A percentile compares a stretch with the other conserved stretches of the same genome.
Evolutionary conservation across 2,797 vertebrate species (phyloP).

Genomic region (Acanthopagrus latus): DNA sequence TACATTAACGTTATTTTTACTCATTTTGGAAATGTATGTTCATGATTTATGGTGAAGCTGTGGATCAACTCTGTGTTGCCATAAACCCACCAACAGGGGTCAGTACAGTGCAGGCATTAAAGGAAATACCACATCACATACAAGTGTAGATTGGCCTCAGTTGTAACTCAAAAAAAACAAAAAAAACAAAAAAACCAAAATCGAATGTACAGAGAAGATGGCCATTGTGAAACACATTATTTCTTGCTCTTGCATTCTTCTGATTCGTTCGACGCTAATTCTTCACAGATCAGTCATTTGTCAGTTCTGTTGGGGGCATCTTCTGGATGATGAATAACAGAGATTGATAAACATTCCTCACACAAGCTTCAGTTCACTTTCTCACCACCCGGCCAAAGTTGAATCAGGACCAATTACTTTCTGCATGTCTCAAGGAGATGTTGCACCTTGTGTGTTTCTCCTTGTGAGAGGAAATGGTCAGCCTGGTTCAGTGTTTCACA

Average conservation of each 20-base stretch:
- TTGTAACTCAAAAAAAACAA: background rate
- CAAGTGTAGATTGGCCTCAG: background rate
- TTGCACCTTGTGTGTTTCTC: background rate
- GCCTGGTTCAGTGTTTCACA: slow-evolving; percentile 33
- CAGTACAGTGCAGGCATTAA: slow-evolving; percentile 22
- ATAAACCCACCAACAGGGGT: slow-evolving; percentile 54
- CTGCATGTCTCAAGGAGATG: background rate
- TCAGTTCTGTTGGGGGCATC: slow-evolving; percentile 6
- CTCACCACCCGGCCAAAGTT: background rate
- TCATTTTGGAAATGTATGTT: background rate
- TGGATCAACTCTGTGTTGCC: slow-evolving; percentile 5
- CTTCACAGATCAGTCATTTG: slow-evolving; percentile 5
- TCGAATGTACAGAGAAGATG: background rate
- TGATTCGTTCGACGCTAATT: slow-evolving; percentile 23
- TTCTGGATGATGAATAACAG: background rate
- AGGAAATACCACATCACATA: background rate
- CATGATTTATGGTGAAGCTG: too few relatives aligned
- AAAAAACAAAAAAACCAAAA: too few relatives aligned
- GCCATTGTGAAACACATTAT: background rate
- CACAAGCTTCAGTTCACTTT: background rate
- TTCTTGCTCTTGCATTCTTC: background rate
- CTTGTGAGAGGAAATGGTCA: slow-evolving; percentile 31
- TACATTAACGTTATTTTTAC: background rate
- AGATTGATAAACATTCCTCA: slow-evolving; percentile 7
- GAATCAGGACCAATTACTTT: background rate